A percentile compares a stretch with the other conserved stretches of the same genome.
Evolutionary conservation across 2,888 invertebrate species (phyloP).

Genomic region (Xestobium rufovillosum): DNA sequence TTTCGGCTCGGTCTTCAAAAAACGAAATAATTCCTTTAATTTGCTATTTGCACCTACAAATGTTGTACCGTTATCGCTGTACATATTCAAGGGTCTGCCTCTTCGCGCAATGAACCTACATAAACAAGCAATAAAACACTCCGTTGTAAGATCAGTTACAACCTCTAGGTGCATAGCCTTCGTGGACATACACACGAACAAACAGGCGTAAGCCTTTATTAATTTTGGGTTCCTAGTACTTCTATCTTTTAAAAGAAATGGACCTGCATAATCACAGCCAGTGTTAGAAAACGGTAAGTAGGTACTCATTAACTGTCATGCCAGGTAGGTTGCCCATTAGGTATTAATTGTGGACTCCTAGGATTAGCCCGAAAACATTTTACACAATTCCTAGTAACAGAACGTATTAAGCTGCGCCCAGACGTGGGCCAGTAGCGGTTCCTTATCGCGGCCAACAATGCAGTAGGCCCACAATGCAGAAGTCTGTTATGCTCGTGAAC

Average conservation of each 20-base stretch:
- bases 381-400: too few relatives aligned
- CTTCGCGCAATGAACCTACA: constrained; percentile 29
- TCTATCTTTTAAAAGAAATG: constrained; percentile 22
- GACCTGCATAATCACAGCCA: constrained; percentile 27
- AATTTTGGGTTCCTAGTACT: constrained; percentile 16
- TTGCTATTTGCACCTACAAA: constrained; percentile 29
- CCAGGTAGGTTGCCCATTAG: constrained; percentile 8
- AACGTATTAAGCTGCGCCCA: too few relatives aligned
- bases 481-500: too few relatives aligned
- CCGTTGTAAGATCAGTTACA: constrained; percentile 27
- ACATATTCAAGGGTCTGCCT: constrained; percentile 26
- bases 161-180: constrained; percentile 32
- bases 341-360: too few relatives aligned
- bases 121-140: constrained; percentile 30
- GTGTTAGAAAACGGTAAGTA: constrained; percentile 14
- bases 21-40: constrained; percentile 6
- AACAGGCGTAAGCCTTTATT: constrained; percentile 24
- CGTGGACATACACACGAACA: constrained; percentile 27
- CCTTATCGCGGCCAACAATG: too few relatives aligned
- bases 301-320: constrained; percentile 9
- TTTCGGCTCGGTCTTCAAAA: constrained; percentile 1
- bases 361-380: too few relatives aligned
- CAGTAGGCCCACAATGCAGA: too few relatives aligned
- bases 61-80: constrained; percentile 33
- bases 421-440: too few relatives aligned